Conservation (phyloP, 2,797 vertebrate genomes). For the Sphenodon punctatus region DNA sequence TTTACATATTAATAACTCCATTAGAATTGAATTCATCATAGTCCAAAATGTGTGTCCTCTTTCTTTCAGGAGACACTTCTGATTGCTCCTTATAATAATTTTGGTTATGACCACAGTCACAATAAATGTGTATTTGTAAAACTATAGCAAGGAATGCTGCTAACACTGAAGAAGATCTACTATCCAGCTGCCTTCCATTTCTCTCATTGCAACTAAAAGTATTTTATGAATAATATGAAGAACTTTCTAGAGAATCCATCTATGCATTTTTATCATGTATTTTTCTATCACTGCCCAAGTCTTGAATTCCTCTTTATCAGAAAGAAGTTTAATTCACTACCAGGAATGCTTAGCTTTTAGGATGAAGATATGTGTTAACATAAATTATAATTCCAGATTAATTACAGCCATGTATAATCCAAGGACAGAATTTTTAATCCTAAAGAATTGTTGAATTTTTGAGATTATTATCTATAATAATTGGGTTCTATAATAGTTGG, state of each 20-base stretch:
- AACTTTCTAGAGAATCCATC: conserved; percentile 54
- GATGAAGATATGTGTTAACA: conserved; percentile 71
- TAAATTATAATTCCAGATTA: conserved; percentile 65
- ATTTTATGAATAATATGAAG: conserved; percentile 74
- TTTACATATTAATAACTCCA: conserved; percentile 43
- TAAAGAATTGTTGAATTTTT: conserved; percentile 48
- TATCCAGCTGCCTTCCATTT: conserved; percentile 34
- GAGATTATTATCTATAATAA: too few relatives aligned
- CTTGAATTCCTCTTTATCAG: too few relatives aligned
- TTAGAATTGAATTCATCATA: conserved; percentile 38
- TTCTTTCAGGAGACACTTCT: conserved; percentile 48
- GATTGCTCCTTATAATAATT: conserved; percentile 42
- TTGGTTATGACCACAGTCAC: conserved; percentile 61
- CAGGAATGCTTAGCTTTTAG: conserved; percentile 71
- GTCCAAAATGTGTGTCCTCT: conserved; percentile 17
- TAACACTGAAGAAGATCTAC: conserved; percentile 60
- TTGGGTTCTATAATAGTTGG: background rate
- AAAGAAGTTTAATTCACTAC: conserved; percentile 68
- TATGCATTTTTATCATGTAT: conserved; percentile 63
- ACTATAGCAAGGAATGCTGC: background rate
- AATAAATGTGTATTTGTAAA: conserved; percentile 64
- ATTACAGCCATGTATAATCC: conserved; percentile 58
- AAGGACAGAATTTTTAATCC: conserved; percentile 30
- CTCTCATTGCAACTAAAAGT: conserved; percentile 54
- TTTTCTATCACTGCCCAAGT: conserved; percentile 65